Evolutionary conservation across 2,888 invertebrate species (phyloP), one percentile per base, ranked within the genome.

Genomic region (Sclerodermus sp.): DNA sequence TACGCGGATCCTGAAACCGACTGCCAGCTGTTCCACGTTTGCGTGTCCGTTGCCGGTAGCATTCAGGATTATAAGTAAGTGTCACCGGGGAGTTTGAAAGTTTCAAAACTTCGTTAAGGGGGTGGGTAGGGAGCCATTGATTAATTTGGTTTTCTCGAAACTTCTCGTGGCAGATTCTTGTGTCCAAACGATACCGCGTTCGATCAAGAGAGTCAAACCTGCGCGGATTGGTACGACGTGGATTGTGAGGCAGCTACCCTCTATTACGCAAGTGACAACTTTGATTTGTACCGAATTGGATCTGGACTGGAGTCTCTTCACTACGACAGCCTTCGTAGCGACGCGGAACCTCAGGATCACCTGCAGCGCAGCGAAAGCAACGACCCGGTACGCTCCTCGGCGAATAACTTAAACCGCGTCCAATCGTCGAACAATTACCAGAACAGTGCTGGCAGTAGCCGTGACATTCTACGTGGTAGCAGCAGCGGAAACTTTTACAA

Each of bases 201-300:
- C 80, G 93, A 94, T 79, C 93, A 93, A 76, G 92, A 93, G 76
- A 91, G 91, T 50, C 91, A 93, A 80, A 93, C 93, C 17, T 94
- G 93, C 77, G 93, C 93, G 41, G 90, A 93, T 70, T 92, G 92
- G 89, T 91, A 90, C 57, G 93, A 93, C 75, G 89, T 93, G 1
- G 92, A 92, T 71, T 94, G 94, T 74, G 88, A 87, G 67, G 88
- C 90, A 31, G 85, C 89, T 13, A 89, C 90, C 39, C 82, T 91
- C 62, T 90, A 88, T 79, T 87, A 87, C 72, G 85, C 86, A 62
- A 90, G 90, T 76, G 90, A 91, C 82, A 90, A 90, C 81, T 90
- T 92, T 72, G 92, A 92, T 82, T 83, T 92, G 68, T 91, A 91
- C 82, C 86, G 88, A 71, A 83, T 89, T 62, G 90, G 90, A 74